Evolutionary conservation across 2,797 vertebrate species (phyloP), one percentile per base, ranked within the genome.

Genomic region (Momotus momota): DNA sequence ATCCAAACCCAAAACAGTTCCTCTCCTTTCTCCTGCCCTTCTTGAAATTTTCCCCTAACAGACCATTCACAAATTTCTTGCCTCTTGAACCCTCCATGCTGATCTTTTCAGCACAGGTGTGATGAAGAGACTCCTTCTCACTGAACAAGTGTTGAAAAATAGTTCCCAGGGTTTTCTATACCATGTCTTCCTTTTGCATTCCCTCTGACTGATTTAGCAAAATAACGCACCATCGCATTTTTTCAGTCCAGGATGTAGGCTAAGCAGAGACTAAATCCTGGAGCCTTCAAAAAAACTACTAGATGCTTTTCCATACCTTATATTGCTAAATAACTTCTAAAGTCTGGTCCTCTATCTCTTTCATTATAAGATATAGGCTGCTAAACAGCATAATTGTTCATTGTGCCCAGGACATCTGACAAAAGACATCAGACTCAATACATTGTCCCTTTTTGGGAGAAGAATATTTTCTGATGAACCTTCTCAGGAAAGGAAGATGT

Each of bases 381-480:
- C 26, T 77, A 69, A 77, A 88, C 80, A 46, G 5, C 14, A 3
- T 13, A 9, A 77, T 35, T 15, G 51, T 80, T 65, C 61, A 69
- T 51, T 27, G 67, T 22, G 77, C 15, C 9, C 13, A 80, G 54
- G 75, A 66, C 6, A 73, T 49, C 22, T 58, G 48, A 82, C 21
- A 55, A n/a, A 89, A 52, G 0, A 33, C 23, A 41, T 26, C 52
- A 82, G 23, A 49, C 13, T 81, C 49, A 54, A 40, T 25, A 51
- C 2, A 4, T 8, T 14, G 5, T 29, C 29, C 19, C 3, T n/a
- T 62, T 72, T 22, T n/a, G 2, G 5, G 8, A 19, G 10, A 5
- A 69, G 12, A 78, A 8, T 67, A 64, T 43, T 81, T 86, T 75
- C 82, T 55, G 29, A 38, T 2, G 2, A 75, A 38, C 15, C 8